Conservation (phyloP, 2,888 invertebrate genomes). For the Drosophila helvetica region DNA sequence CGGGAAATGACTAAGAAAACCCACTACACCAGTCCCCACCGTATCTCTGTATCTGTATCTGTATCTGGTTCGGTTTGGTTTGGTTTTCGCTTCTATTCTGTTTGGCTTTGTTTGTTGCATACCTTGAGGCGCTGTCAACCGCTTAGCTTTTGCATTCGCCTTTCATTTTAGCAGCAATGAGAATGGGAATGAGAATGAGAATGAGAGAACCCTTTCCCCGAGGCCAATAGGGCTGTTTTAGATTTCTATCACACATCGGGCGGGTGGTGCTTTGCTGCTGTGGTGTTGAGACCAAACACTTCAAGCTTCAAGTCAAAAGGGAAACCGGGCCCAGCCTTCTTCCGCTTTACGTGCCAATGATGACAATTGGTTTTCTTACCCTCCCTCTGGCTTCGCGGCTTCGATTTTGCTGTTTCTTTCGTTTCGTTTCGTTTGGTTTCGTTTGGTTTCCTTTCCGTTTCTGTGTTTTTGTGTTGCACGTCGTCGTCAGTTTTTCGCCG, state of each 20-base stretch:
- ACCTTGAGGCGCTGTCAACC: constrained; percentile 64
- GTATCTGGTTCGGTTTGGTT: background rate
- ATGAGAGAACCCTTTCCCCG: constrained; percentile 37
- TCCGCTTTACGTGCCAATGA: constrained; percentile 80
- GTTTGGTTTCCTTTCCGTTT: constrained; percentile 34
- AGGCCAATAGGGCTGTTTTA: constrained; percentile 59
- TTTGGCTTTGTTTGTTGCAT: constrained; percentile 56
- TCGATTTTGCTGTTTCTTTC: constrained; percentile 65
- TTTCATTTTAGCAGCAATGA: constrained; percentile 36
- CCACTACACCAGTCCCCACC: background rate
- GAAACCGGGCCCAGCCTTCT: constrained; percentile 60
- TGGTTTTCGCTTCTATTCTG: constrained; percentile 1
- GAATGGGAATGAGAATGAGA: background rate
- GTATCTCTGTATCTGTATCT: background rate
- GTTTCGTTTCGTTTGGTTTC: constrained; percentile 25
- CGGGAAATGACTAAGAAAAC: constrained; percentile 26
- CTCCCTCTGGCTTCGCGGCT: constrained; percentile 50
- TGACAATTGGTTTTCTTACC: constrained; percentile 79
- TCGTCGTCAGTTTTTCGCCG: constrained; percentile 79
- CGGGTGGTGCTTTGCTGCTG: background rate
- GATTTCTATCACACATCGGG: constrained; percentile 69
- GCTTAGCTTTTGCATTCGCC: constrained; percentile 76
- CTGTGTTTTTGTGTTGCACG: constrained; percentile 73
- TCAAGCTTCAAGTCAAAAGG: constrained; percentile 69
- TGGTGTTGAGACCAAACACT: constrained; percentile 57